phyloP scores from a whole-genome alignment of 2,888 invertebrate genomes.

The Epinotia brunnichana region DNA sequence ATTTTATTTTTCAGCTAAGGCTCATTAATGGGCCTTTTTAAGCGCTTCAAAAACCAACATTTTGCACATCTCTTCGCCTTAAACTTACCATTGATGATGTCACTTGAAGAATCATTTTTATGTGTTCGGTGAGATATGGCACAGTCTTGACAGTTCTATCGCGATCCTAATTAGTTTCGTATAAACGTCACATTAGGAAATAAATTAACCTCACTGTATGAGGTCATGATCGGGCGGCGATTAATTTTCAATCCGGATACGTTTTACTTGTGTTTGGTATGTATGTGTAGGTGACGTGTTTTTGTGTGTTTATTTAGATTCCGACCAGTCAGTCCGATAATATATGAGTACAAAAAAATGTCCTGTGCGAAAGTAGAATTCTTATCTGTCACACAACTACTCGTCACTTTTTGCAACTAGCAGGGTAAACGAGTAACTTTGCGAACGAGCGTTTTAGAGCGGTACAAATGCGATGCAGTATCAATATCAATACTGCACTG shows the following conservation, averaged over 20 bases:
- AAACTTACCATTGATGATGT: conserved; percentile 24
- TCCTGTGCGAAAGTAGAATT: too few relatives aligned
- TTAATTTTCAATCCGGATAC: conserved; percentile 16
- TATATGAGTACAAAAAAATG: too few relatives aligned
- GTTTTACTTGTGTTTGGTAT: not conserved
- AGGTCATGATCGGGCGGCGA: not conserved
- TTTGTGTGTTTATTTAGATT: not conserved
- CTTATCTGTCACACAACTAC: too few relatives aligned
- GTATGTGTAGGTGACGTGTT: not conserved
- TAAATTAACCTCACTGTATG: conserved; percentile 7
- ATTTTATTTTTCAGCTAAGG: too few relatives aligned
- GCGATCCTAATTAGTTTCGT: conserved; percentile 11
- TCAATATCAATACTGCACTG: too few relatives aligned
- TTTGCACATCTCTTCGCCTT: not conserved
- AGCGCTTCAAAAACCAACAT: too few relatives aligned
- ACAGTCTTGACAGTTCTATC: conserved; percentile 11
- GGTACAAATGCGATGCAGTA: too few relatives aligned
- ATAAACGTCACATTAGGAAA: conserved; percentile 7
- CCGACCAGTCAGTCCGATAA: not conserved
- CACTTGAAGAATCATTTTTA: conserved; percentile 14
- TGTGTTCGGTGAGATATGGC: conserved; percentile 22
- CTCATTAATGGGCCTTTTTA: too few relatives aligned
- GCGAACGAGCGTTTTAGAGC: too few relatives aligned
- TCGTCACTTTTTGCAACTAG: too few relatives aligned
- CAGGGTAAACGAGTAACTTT: too few relatives aligned